Evolutionary conservation across 1,140 invertebrate species (phyloP).

Genomic region (Bombyx mandarina): DNA sequence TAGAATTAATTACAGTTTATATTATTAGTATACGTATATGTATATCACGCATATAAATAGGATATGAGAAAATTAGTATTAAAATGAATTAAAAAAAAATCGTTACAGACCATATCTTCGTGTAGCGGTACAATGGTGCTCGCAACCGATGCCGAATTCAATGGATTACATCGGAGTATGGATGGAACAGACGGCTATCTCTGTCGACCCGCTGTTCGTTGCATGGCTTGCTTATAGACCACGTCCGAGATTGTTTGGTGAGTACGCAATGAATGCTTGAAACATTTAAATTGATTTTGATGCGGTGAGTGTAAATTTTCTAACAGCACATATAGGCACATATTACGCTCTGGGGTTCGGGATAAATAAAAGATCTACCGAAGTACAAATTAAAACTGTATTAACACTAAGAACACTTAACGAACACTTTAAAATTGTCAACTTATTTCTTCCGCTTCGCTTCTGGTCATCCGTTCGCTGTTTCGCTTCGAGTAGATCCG

Average conservation of each 20-base stretch:
- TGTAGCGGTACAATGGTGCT: constrained; percentile 32
- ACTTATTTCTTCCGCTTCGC: too few relatives aligned
- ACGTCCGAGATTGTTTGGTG: constrained; percentile 10
- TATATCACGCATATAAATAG: constrained; percentile 1
- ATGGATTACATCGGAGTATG: constrained; percentile 36
- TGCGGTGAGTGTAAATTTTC: not conserved
- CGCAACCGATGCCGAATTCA: constrained; percentile 2
- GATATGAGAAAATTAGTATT: not conserved
- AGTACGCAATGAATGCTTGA: constrained; percentile 5
- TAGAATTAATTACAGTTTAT: too few relatives aligned
- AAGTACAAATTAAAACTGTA: too few relatives aligned
- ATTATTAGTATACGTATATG: not conserved
- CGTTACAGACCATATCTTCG: constrained; percentile 34
- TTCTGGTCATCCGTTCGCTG: too few relatives aligned
- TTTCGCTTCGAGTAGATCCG: too few relatives aligned
- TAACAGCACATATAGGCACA: not conserved
- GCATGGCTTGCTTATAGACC: constrained; percentile 40
- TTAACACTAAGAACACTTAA: too few relatives aligned
- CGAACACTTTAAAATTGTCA: too few relatives aligned
- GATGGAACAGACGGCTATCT: constrained; percentile 32
- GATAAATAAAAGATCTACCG: too few relatives aligned
- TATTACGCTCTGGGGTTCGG: not conserved
- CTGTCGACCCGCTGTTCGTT: constrained; percentile 41
- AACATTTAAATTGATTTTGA: too few relatives aligned
- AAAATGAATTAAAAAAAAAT: not conserved